Conservation (phyloP, 2,888 invertebrate species). For the Metallyticus violacea region DNA sequence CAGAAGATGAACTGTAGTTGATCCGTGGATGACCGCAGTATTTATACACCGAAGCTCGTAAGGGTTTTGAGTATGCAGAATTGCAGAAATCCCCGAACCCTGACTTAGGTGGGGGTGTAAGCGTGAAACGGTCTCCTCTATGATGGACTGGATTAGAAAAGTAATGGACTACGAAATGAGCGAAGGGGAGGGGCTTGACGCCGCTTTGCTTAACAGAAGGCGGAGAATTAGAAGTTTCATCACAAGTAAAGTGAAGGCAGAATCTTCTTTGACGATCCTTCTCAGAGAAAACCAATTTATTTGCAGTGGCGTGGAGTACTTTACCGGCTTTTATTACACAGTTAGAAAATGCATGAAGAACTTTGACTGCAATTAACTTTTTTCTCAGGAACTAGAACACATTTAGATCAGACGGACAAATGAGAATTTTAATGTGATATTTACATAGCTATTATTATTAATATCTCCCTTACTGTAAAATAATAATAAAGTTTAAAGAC, state of each 20-base stretch:
- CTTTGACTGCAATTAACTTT: too few species aligned
- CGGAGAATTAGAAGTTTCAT: not conserved
- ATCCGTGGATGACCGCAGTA: constrained; percentile 6
- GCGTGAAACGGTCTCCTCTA: too few species aligned
- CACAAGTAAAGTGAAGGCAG: not conserved
- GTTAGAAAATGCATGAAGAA: too few species aligned
- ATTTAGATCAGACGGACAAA: too few species aligned
- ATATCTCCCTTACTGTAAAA: too few species aligned
- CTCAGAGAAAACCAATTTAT: not conserved
- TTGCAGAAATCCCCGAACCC: not conserved
- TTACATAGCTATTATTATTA: too few species aligned
- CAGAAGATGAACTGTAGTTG: constrained; percentile 15
- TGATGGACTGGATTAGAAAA: constrained; percentile 2
- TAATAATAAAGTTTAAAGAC: too few species aligned
- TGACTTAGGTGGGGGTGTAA: not conserved
- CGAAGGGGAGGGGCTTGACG: not conserved
- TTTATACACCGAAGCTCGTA: constrained; percentile 11
- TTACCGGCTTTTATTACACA: too few species aligned
- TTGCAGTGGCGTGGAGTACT: not conserved
- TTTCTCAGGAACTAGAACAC: too few species aligned
- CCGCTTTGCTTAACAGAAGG: too few species aligned
- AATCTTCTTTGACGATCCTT: not conserved
- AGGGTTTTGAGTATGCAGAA: not conserved
- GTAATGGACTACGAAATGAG: not conserved
- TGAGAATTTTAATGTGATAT: too few species aligned